Conservation (phyloP, 2,888 invertebrate species). For the Tetramorium bicarinatum region DNA sequence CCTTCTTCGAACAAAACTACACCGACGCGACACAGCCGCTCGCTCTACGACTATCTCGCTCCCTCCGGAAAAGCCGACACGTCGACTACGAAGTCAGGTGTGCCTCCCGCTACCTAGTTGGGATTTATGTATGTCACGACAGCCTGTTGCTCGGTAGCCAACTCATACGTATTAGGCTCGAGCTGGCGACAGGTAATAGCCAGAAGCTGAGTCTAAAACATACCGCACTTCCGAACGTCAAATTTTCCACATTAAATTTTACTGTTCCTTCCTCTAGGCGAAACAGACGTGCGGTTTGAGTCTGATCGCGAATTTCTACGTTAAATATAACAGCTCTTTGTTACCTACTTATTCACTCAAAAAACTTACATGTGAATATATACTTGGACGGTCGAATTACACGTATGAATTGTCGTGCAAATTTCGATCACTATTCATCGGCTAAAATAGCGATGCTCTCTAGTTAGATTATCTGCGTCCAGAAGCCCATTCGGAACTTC, state of each 20-base stretch:
- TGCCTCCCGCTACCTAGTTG: constrained; percentile 74
- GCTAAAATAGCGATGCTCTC: constrained; percentile 26
- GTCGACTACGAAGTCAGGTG: constrained; percentile 74
- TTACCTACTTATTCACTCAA: not conserved
- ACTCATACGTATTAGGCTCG: constrained; percentile 71
- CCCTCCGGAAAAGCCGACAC: constrained; percentile 70
- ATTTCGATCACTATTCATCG: constrained; percentile 23
- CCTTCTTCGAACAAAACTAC: constrained; percentile 10
- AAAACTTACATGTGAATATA: not conserved
- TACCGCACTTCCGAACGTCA: constrained; percentile 31
- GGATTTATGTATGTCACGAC: constrained; percentile 80
- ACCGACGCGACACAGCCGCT: not conserved
- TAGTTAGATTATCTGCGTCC: constrained; percentile 42
- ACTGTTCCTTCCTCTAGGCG: not conserved
- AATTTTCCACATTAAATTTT: constrained; percentile 46
- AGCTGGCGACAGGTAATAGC: constrained; percentile 56
- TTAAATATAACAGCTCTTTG: constrained; percentile 9
- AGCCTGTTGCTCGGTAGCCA: constrained; percentile 81
- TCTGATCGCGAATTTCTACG: not conserved
- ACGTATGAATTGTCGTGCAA: constrained; percentile 6
- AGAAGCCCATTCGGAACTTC: constrained; percentile 38
- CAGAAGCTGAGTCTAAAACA: constrained; percentile 38
- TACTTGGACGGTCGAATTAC: not conserved
- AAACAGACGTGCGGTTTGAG: constrained; percentile 13
- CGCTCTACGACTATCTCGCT: constrained; percentile 33